Percentiles rank a stretch among this genome's conserved stretches.
Conservation (phyloP, 2,888 invertebrate species). For the Seira sanloemensis region DNA sequence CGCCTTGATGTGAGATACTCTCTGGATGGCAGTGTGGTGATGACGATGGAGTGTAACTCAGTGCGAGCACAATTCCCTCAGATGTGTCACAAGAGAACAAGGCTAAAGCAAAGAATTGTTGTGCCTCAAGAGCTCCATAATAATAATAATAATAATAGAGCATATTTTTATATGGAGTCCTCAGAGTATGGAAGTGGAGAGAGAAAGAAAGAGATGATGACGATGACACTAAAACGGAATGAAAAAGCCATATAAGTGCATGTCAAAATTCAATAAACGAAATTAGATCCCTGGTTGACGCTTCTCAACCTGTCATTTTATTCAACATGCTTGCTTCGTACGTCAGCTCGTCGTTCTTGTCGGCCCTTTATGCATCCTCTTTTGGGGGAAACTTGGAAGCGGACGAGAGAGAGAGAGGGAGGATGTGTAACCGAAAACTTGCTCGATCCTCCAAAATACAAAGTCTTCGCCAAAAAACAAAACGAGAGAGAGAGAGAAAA, state of each 20-base stretch:
- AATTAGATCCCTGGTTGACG: constrained; percentile 63
- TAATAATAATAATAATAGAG: background rate
- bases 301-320: constrained; percentile 63
- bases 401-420: background rate
- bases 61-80: background rate
- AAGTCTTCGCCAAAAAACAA: background rate
- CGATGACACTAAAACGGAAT: constrained; percentile 57
- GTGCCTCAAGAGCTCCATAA: background rate
- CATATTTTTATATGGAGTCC: background rate
- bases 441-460: background rate
- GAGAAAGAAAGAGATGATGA: background rate
- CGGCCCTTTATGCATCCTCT: constrained; percentile 58
- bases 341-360: constrained; percentile 41
- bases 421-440: constrained; percentile 42
- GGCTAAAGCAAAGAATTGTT: background rate
- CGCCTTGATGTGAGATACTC: background rate
- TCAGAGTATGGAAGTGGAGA: background rate
- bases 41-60: background rate
- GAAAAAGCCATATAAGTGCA: constrained; percentile 65
- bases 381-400: constrained; percentile 40
- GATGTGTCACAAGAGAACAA: background rate
- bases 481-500: background rate
- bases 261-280: constrained; percentile 66
- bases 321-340: constrained; percentile 42
- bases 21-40: background rate